phyloP scores from a whole-genome alignment of 2,888 invertebrate genomes.

The Orchesella flavescens region DNA sequence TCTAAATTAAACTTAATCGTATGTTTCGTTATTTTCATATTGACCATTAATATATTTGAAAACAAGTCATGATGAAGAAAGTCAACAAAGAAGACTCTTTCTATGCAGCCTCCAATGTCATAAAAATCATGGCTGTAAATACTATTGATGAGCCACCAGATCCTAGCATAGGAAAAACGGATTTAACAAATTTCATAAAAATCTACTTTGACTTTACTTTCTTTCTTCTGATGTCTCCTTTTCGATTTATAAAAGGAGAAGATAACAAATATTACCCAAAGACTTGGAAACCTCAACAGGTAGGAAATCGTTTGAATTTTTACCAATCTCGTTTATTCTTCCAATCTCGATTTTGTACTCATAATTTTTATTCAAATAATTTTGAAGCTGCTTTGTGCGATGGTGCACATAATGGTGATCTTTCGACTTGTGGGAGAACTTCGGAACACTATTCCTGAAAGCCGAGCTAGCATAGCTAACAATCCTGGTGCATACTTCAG shows the following conservation, averaged over 20 bases:
- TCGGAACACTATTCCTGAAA: background rate
- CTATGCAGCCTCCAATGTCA: background rate
- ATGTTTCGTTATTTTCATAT: too few relatives aligned
- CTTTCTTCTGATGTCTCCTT: background rate
- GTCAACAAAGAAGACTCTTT: too few relatives aligned
- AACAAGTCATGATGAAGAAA: too few relatives aligned
- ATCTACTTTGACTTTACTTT: background rate
- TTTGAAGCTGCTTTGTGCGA: too few relatives aligned
- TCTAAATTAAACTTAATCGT: too few relatives aligned
- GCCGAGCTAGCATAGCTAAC: background rate
- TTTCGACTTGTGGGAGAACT: constrained; percentile 7
- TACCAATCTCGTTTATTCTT: too few relatives aligned
- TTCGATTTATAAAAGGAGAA: background rate
- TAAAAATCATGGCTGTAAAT: background rate
- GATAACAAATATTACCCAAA: background rate
- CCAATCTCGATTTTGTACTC: too few relatives aligned
- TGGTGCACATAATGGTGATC: background rate
- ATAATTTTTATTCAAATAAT: too few relatives aligned
- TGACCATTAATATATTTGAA: too few relatives aligned
- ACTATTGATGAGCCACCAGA: too few relatives aligned
- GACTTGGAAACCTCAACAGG: constrained; percentile 15
- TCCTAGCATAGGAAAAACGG: too few relatives aligned
- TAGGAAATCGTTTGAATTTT: too few relatives aligned
- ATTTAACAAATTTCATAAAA: constrained; percentile 6
- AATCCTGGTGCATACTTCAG: constrained; percentile 19